Evolutionary conservation across 2,113 vertebrate genomes (phyloP).

Genomic region (Antennarius striatus): DNA sequence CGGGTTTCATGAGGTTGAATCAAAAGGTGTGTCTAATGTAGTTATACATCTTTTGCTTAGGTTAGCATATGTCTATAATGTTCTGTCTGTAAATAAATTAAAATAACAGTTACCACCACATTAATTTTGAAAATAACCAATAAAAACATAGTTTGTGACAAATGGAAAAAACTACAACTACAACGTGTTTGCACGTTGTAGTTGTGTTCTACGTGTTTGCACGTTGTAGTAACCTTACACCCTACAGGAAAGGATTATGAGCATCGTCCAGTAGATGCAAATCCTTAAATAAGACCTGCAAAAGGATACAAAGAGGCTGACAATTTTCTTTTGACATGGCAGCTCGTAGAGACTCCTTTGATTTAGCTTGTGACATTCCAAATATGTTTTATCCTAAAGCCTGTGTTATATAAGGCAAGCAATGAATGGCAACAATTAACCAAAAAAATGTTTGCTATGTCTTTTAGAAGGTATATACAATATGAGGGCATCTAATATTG

Average conservation of each 20-base stretch:
- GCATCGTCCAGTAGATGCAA: constrained; percentile 33
- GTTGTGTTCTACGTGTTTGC: too few species aligned
- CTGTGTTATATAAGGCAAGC: neutral
- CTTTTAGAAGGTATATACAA: neutral
- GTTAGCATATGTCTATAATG: too few species aligned
- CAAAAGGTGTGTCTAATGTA: too few species aligned
- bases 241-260: constrained; percentile 47
- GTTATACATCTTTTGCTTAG: too few species aligned
- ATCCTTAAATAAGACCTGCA: constrained; percentile 5
- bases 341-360: constrained; percentile 1
- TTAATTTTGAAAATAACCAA: too few species aligned
- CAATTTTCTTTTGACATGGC: neutral
- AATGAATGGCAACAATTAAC: constrained; percentile 4
- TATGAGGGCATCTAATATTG: constrained; percentile 28
- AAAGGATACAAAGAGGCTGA: constrained; percentile 26
- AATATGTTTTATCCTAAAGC: constrained; percentile 9
- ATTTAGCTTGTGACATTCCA: constrained; percentile 12
- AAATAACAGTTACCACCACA: too few species aligned
- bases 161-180: neutral
- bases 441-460: constrained; percentile 9
- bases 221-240: constrained; percentile 40
- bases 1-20: too few species aligned
- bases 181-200: constrained; percentile 27
- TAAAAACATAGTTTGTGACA: neutral
- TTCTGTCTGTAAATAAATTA: too few species aligned